Evolutionary conservation across 1,140 invertebrate species (phyloP).

Genomic region (Drosophila busckii): DNA sequence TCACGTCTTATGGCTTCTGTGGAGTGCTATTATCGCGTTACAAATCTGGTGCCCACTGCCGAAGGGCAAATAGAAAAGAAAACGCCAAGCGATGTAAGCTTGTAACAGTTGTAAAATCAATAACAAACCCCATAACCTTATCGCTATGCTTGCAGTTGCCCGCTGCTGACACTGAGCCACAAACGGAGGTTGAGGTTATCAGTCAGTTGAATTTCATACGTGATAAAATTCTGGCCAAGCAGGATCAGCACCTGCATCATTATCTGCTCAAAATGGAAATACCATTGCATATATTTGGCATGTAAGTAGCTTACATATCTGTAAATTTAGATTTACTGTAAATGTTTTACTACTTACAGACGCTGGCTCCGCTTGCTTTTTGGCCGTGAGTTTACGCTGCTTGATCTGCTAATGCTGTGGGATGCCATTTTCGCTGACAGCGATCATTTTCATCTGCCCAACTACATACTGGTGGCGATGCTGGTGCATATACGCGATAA

Average conservation of each 20-base stretch:
- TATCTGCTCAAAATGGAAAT: conserved; percentile 86
- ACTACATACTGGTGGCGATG: conserved; percentile 89
- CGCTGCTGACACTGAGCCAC: conserved; percentile 18
- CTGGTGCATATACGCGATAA: conserved; percentile 85
- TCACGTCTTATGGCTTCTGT: conserved; percentile 86
- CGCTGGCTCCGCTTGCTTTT: conserved; percentile 90
- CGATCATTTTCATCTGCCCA: conserved; percentile 85
- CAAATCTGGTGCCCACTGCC: conserved; percentile 79
- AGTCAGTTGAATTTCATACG: conserved; percentile 85
- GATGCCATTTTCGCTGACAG: conserved; percentile 89
- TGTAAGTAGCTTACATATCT: conserved; percentile 82
- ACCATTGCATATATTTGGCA: conserved; percentile 89
- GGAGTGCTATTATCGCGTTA: conserved; percentile 85
- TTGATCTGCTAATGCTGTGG: conserved; percentile 88
- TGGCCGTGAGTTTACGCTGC: conserved; percentile 88
- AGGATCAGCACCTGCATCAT: conserved; percentile 83
- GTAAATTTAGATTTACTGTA: no score
- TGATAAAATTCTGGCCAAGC: conserved; percentile 83
- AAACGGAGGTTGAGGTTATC: conserved; percentile 82
- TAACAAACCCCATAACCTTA: not conserved
- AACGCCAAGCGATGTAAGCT: conserved; percentile 23
- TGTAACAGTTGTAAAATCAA: conserved; percentile 2
- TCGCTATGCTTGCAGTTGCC: conserved; percentile 31
- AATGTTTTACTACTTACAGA: conserved; percentile 79
- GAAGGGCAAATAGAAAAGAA: conserved; percentile 74